A percentile compares a stretch with the other conserved stretches of the same genome.
phyloP scores from a whole-genome alignment of 2,888 invertebrate genomes.

The Tenthredo mesomela region DNA sequence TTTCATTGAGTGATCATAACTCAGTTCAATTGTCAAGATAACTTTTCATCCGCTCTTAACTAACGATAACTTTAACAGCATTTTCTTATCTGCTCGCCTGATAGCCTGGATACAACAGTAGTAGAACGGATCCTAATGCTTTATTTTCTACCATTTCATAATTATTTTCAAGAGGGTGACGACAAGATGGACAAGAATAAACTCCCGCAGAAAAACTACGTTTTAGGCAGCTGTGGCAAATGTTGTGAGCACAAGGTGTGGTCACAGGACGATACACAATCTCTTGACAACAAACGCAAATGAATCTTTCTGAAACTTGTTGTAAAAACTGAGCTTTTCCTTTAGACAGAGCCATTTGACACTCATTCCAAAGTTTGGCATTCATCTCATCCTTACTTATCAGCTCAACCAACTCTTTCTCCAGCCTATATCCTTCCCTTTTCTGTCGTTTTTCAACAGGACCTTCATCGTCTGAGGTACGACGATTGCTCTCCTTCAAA shows the following conservation, averaged over 20 bases:
- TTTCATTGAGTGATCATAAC: not conserved
- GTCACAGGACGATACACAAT: conserved; percentile 86
- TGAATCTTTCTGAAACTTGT: conserved; percentile 78
- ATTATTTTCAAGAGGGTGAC: conserved; percentile 81
- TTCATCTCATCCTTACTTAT: conserved; percentile 83
- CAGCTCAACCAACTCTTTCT: conserved; percentile 73
- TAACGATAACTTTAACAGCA: not conserved
- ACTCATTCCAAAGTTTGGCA: conserved; percentile 85
- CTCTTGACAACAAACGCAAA: conserved; percentile 91
- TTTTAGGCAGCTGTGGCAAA: conserved; percentile 86
- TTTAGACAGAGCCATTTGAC: conserved; percentile 77
- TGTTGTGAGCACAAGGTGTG: conserved; percentile 87
- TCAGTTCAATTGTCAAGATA: not conserved
- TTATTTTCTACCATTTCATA: conserved; percentile 81
- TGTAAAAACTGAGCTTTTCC: conserved; percentile 77
- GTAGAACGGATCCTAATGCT: conserved; percentile 80
- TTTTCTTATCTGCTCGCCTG: conserved; percentile 77
- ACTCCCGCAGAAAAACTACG: conserved; percentile 84
- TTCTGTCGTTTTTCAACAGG: conserved; percentile 75
- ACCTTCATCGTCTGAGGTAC: conserved; percentile 60
- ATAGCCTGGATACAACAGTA: conserved; percentile 85
- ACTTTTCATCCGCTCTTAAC: not conserved
- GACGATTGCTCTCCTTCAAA: not conserved
- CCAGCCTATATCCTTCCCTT: conserved; percentile 75
- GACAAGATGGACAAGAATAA: conserved; percentile 85